Base-by-base conservation (phyloP, 2,113 vertebrate species). In the Todiramphus saurophagus region DNA sequence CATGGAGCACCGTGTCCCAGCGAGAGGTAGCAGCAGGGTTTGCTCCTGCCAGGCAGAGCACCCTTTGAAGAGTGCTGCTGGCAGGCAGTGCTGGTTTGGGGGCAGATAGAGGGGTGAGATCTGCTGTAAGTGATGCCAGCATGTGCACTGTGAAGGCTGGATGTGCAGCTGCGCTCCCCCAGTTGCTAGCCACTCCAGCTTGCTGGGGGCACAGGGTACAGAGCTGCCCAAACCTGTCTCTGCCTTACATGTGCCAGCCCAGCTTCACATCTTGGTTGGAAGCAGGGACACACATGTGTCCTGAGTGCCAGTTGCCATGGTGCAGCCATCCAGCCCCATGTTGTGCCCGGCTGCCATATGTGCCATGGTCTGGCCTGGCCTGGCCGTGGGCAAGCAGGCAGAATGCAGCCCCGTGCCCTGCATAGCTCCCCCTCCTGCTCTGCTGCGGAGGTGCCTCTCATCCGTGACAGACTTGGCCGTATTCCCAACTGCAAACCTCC, bases 261-360 rank as follows among this genome's bases (percentile, higher is more conserved):
- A 14, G 39, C 41, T 56, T 41, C 31, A 9, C 6, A 1, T 11
- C 70, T 70, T 3, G 1, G 41, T 51, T 2, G 0, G 64, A 33
- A 59, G 59, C 51, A 8, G 90, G 43, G 72, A 39, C 9, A 1
- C 1, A 27, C 2, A 0, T 11, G 11, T 44, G 11, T 44, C 50
- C 50, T 7, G 33, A 8, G 7, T 11, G 35, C 10, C 43, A 39
- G 60, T 50, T 1, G 2, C 41, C 35, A 10, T 4, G 25, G 35
- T 5, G 2, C 55, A 58, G 75, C 80, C 1, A 0, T 58, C 39
- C 16, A 8, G 3, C 7, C 14, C 41, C 1, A 2, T 2, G 53
- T n/a, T 16, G 39, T 9, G 28, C 44, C 39, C 39, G 11, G 39
- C 51, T 20, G 43, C 58, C 44, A 9, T 1, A 2, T 24, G 41